Evolutionary conservation across 2,888 invertebrate species (phyloP), one percentile per base, ranked within the genome.

Genomic region (Thumatha senex): DNA sequence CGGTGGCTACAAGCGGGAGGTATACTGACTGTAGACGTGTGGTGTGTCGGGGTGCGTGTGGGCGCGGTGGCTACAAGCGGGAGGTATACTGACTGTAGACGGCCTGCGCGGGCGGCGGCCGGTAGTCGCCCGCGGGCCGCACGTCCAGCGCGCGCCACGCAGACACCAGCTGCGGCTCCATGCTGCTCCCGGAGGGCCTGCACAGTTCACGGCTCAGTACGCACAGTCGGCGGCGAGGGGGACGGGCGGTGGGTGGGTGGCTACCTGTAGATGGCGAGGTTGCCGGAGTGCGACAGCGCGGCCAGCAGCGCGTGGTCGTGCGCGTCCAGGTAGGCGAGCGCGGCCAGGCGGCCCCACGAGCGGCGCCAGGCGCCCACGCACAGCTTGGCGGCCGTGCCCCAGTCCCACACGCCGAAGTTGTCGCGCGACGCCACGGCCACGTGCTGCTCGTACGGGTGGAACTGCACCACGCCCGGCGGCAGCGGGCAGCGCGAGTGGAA

Each of bases 361-460:
- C 82, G 92, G 71, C 91, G 93, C 87, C 93, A 93, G 67, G 89
- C 80, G 48, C 93, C 94, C 72, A 93, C 93, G 48, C 93, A 94
- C 48, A 95, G 89, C 84, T 94, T 95, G 12, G 94, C 93, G 47
- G 94, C 95, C 47, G 94, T 94, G 70, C 95, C 95, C 95, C 96
- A 96, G 81, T 97, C 96, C 96, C 96, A 96, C 65, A 96, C 93
- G 9, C 95, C 95, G 75, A 97, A 96, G 78, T 94, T 95, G 78
- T 98, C 97, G 79, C 95, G 95, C 74, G 96, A 96, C 36, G 97
- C 97, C 44, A 98, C 96, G 33, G 96, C 97, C 53, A 97, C 93
- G 80, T 97, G 96, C 62, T 96, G 95, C 79, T 98, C 97, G 83
- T 96, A 98, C 0, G 98, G 98, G 89, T 98, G 96, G 82, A 98